These are phyloP conservation scores for Plotosus lineatus DNA, from an alignment of 2,113 vertebrate species.

Conservation along the genomic window DNA sequence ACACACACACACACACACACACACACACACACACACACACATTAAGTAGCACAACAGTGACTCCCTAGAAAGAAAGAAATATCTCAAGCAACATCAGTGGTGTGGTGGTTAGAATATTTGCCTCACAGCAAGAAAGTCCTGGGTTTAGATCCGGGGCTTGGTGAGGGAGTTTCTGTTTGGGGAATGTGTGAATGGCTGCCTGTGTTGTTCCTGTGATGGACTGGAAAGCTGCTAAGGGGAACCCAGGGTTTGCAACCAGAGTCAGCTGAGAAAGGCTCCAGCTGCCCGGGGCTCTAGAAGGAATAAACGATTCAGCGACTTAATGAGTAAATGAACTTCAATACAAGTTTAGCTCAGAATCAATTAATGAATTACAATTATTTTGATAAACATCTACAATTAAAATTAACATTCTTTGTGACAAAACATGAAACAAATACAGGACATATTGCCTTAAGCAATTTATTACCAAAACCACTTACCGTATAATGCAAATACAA, in stretches of 20 bases:
- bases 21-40: not conserved
- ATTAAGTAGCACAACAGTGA: not conserved
- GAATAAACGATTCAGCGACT: no score
- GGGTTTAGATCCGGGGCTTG: no score
- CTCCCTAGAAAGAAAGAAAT: conserved; percentile 3
- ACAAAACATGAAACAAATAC: not conserved
- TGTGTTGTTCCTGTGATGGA: no score
- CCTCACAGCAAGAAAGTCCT: no score
- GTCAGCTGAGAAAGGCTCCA: no score
- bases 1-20: conserved; percentile 24
- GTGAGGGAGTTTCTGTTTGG: no score
- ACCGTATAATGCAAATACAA: not conserved
- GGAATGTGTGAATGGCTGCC: no score
- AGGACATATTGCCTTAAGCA: conserved; percentile 6
- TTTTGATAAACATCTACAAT: not conserved
- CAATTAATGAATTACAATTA: not conserved
- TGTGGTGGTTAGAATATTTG: no score
- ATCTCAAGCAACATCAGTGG: conserved; percentile 6
- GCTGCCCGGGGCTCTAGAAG: no score
- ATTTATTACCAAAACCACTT: not conserved
- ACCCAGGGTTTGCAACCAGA: no score
- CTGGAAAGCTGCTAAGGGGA: no score
- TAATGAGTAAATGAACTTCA: no score
- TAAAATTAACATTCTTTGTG: not conserved
- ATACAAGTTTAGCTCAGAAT: not conserved